phyloP scores from a whole-genome alignment of 2,888 invertebrate species.

The Chalcosyrphus nemorum region DNA sequence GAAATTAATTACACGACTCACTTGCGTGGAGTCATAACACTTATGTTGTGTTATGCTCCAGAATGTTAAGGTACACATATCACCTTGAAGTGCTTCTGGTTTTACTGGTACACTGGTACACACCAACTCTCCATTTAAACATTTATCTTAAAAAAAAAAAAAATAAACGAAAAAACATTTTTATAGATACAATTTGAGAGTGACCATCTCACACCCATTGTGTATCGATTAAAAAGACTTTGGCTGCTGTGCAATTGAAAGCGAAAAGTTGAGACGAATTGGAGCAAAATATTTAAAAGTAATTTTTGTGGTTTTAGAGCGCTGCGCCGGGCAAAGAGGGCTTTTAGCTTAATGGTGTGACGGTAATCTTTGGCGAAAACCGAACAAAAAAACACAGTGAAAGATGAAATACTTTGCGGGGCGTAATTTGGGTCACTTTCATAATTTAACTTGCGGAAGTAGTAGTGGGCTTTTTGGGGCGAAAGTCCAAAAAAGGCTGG shows the following conservation, averaged over 20 bases:
- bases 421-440: slow-evolving; percentile 34
- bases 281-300: slow-evolving; percentile 10
- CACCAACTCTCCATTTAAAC: not conserved
- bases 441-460: slow-evolving; percentile 30
- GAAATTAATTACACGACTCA: slow-evolving; percentile 2
- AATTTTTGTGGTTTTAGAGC: not conserved
- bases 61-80: slow-evolving; percentile 4
- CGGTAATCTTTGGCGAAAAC: slow-evolving; percentile 16
- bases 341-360: slow-evolving; percentile 19
- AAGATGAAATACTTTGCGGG: slow-evolving; percentile 15
- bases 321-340: not conserved
- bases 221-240: no score
- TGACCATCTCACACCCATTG: slow-evolving; percentile 9
- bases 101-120: not conserved
- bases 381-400: slow-evolving; percentile 6
- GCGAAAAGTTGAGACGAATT: slow-evolving; percentile 13
- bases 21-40: slow-evolving; percentile 1
- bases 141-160: not conserved
- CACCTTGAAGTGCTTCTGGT: slow-evolving; percentile 14
- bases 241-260: slow-evolving; percentile 37
- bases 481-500: no score
- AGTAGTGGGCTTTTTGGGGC: no score
- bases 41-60: not conserved
- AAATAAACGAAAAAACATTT: no score
- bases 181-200: not conserved